Percentiles rank a stretch among this genome's conserved stretches.
Conservation (phyloP, 2,797 vertebrate species). For the Sebastes steindachneri region DNA sequence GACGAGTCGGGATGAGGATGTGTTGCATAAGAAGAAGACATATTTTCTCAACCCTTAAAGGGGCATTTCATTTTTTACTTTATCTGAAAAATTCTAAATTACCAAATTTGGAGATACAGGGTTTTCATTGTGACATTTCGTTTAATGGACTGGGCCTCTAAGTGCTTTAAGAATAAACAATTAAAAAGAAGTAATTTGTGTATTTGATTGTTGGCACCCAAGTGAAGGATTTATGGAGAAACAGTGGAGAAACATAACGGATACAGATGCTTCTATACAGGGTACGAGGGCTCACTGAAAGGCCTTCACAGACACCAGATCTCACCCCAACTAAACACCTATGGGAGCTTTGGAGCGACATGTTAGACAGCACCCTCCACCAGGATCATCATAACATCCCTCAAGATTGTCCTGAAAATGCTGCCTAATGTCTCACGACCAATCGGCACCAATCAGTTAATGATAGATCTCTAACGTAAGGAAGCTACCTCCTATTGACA, state of each 20-base stretch:
- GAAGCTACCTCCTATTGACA: background rate
- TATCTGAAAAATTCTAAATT: too few relatives aligned
- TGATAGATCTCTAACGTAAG: background rate
- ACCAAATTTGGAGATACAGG: too few relatives aligned
- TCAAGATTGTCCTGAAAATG: background rate
- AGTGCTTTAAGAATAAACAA: background rate
- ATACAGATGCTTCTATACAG: background rate
- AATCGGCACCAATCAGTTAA: background rate
- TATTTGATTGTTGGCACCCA: background rate
- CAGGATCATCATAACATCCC: background rate
- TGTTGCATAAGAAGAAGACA: too few relatives aligned
- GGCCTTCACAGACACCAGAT: background rate
- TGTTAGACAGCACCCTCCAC: background rate
- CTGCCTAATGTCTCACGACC: background rate
- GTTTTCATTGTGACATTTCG: background rate
- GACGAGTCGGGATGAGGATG: too few relatives aligned
- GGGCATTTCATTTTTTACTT: background rate
- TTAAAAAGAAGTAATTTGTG: background rate
- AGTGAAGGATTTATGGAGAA: background rate
- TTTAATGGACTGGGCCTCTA: background rate
- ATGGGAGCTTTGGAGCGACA: too few relatives aligned
- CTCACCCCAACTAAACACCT: background rate
- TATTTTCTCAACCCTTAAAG: too few relatives aligned
- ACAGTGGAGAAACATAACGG: too few relatives aligned
- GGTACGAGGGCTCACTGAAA: background rate